Evolutionary conservation across 2,888 invertebrate species (phyloP).

Genomic region (Apamea sordens): DNA sequence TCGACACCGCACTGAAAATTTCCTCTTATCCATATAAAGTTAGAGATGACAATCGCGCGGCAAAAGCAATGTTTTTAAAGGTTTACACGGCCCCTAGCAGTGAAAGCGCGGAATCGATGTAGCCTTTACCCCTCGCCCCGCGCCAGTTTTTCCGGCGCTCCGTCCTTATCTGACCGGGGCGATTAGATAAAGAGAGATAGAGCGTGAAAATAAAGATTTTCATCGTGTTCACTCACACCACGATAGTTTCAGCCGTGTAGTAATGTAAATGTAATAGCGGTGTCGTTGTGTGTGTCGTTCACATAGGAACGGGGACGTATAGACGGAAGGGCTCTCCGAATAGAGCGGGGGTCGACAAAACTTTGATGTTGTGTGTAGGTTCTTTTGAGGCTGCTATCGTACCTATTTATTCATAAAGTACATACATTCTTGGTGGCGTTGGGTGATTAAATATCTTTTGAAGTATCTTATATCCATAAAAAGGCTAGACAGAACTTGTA

Average conservation of each 20-base stretch:
- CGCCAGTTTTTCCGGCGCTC: slow-evolving; percentile 90
- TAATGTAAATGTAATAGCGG: slow-evolving; percentile 77
- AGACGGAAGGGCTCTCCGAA: slow-evolving; percentile 82
- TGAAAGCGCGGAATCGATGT: slow-evolving; percentile 91
- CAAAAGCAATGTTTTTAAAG: slow-evolving; percentile 89
- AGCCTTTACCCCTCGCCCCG: slow-evolving; percentile 90
- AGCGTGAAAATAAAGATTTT: slow-evolving; percentile 91
- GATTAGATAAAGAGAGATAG: slow-evolving; percentile 91
- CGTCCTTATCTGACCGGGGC: slow-evolving; percentile 89
- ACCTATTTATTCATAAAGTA: slow-evolving; percentile 76
- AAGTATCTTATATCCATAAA: slow-evolving; percentile 18
- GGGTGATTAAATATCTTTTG: slow-evolving; percentile 46
- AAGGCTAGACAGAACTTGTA: slow-evolving; percentile 8
- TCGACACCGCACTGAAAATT: slow-evolving; percentile 82
- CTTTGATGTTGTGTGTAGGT: slow-evolving; percentile 79
- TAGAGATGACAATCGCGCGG: slow-evolving; percentile 89
- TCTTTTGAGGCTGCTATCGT: slow-evolving; percentile 76
- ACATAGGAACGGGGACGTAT: slow-evolving; percentile 79
- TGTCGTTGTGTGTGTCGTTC: slow-evolving; percentile 80
- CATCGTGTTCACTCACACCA: slow-evolving; percentile 90
- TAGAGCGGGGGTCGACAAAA: slow-evolving; percentile 85
- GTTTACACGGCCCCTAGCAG: slow-evolving; percentile 91
- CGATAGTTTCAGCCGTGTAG: slow-evolving; percentile 81
- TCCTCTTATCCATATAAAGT: slow-evolving; percentile 83
- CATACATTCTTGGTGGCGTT: slow-evolving; percentile 50